These are phyloP conservation scores for Toxonevra muliebris DNA, from an alignment of 2,888 invertebrate genomes.

Conservation along the genomic window DNA sequence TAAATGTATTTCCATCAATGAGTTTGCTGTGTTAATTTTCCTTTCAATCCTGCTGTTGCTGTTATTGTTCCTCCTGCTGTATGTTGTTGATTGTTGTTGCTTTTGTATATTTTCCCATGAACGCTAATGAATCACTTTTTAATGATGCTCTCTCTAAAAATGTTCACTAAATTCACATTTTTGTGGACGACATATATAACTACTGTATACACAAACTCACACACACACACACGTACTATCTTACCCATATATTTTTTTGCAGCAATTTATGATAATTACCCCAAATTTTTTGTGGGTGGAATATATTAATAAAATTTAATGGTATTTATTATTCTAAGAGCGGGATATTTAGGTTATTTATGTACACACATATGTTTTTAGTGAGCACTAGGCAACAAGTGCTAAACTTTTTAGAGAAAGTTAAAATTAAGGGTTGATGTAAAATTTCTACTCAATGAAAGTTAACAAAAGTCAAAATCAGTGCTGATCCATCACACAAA, in stretches of 20 bases:
- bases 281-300: neutral
- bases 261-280: conserved; percentile 20
- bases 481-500: too few species aligned
- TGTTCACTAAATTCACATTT: conserved; percentile 22
- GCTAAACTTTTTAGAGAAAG: too few species aligned
- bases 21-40: neutral
- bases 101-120: conserved; percentile 5
- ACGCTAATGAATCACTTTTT: conserved; percentile 22
- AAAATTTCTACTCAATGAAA: too few species aligned
- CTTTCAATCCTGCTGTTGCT: neutral
- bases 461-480: too few species aligned
- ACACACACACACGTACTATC: neutral
- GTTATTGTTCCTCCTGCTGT: neutral
- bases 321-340: too few species aligned
- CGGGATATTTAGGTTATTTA: too few species aligned
- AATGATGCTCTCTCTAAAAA: conserved; percentile 7
- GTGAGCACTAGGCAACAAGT: too few species aligned
- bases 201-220: neutral
- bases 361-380: too few species aligned
- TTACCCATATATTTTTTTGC: neutral
- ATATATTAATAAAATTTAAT: too few species aligned
- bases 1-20: neutral
- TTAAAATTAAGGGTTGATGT: too few species aligned
- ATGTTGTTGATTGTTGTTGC: conserved; percentile 9
- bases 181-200: neutral